Evolutionary conservation across 2,888 invertebrate genomes (phyloP).

Genomic region (Alentia gelatinosa): DNA sequence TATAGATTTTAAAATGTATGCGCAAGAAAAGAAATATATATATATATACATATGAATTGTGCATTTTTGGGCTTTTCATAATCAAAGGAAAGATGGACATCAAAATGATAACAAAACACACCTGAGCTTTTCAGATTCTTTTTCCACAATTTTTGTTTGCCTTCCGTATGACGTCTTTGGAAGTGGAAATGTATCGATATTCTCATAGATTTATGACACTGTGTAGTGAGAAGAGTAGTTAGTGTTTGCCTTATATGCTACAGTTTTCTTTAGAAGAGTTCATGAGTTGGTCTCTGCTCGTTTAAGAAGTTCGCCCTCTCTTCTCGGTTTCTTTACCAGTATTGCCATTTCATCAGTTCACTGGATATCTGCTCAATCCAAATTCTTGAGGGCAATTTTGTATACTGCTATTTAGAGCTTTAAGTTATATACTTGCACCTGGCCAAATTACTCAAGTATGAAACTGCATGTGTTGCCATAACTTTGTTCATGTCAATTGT

Average conservation of each 20-base stretch:
- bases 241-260: background rate
- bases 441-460: background rate
- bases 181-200: too few species aligned
- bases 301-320: too few species aligned
- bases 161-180: too few species aligned
- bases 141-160: background rate
- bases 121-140: background rate
- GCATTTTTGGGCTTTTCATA: background rate
- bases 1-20: background rate
- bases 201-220: background rate
- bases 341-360: background rate
- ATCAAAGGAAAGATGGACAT: background rate
- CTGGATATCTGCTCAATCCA: background rate
- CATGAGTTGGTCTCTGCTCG: too few species aligned
- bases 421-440: background rate
- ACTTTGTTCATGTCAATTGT: background rate
- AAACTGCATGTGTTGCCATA: background rate
- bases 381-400: background rate
- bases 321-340: background rate
- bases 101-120: background rate
- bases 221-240: background rate
- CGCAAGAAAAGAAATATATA: background rate
- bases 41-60: background rate
- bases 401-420: background rate
- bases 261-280: too few species aligned